Evolutionary conservation across 1,140 invertebrate species (phyloP), one percentile per base, ranked within the genome.

Genomic region (Drosophila serrata): DNA sequence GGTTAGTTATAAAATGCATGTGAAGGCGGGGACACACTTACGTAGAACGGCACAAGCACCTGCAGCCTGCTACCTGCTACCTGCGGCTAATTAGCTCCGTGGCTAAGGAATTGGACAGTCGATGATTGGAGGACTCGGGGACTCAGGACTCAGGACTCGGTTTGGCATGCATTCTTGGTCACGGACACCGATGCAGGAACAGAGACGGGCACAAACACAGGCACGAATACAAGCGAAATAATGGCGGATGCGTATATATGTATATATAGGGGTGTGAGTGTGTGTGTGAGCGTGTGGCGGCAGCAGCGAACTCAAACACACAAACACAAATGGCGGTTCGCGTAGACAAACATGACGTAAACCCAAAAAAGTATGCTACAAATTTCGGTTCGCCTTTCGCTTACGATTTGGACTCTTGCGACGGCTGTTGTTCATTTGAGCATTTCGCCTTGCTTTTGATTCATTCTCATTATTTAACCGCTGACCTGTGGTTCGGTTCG

Each of bases 321-420:
- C 64, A 72, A 72, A 72, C 58, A 82, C 62, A 76, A 85, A 67
- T 74, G 82, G 49, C 46, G 61, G 57, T 72, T 79, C 85, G 75
- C 75, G 76, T 81, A 61, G 77, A 75, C 85, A 85, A 90, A 85
- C 77, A 88, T 88, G 85, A 88, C 85, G 85, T 88, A 90, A 88
- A 88, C 85, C 81, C 69, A 72, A 69, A 90, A 87, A 86, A 87
- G 74, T 86, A 82, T 82, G 75, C 82, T 75, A 64, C 57, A 37
- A 51, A 79, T 59, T 81, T 84, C 33, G 19, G 48, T 37, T 75
- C 43, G 51, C 37, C 59, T 70, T 40, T 72, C 65, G 42, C 48
- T 62, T 58, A 51, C 64, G 55, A 42, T 61, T 58, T 31, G 29
- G 40, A 29, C 46, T 64, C 67, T 58, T 72, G 43, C 43, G 48